Conservation (phyloP, 1,140 invertebrate species). For the Galleria mellonella region DNA sequence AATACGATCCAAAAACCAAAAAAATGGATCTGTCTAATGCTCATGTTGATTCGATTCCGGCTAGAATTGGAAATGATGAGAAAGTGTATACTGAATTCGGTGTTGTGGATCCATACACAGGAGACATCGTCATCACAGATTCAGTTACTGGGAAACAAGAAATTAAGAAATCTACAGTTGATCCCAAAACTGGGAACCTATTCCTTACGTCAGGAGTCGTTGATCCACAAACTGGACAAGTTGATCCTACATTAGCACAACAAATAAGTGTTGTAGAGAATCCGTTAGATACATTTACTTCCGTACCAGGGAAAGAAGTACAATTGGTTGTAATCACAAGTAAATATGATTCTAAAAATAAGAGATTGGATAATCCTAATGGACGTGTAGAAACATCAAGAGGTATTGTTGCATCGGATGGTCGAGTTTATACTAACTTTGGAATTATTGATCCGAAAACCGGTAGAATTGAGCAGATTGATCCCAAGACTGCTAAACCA, state of each 20-base stretch:
- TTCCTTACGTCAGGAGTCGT: constrained; percentile 74
- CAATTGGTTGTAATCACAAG: constrained; percentile 64
- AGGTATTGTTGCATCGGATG: constrained; percentile 53
- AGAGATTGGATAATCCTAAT: constrained; percentile 58
- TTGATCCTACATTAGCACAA: constrained; percentile 60
- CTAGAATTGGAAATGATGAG: constrained; percentile 55
- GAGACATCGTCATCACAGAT: constrained; percentile 57
- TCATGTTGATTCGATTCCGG: constrained; percentile 73
- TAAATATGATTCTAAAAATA: constrained; percentile 64
- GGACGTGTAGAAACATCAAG: constrained; percentile 56
- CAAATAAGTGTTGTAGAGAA: constrained; percentile 56
- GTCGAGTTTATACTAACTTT: constrained; percentile 65
- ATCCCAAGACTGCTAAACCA: constrained; percentile 60
- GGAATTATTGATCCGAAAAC: constrained; percentile 61
- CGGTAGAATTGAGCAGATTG: constrained; percentile 54
- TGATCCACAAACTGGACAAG: constrained; percentile 75
- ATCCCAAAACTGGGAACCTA: constrained; percentile 69
- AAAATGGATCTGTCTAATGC: constrained; percentile 72
- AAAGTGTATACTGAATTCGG: constrained; percentile 70
- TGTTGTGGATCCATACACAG: constrained; percentile 60
- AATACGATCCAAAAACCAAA: constrained; percentile 58
- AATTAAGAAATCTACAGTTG: constrained; percentile 57
- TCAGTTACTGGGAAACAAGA: constrained; percentile 43
- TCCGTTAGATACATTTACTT: constrained; percentile 23
- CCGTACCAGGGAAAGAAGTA: constrained; percentile 28